phyloP scores from a whole-genome alignment of 2,113 vertebrate species.

The Hypomesus transpacificus region DNA sequence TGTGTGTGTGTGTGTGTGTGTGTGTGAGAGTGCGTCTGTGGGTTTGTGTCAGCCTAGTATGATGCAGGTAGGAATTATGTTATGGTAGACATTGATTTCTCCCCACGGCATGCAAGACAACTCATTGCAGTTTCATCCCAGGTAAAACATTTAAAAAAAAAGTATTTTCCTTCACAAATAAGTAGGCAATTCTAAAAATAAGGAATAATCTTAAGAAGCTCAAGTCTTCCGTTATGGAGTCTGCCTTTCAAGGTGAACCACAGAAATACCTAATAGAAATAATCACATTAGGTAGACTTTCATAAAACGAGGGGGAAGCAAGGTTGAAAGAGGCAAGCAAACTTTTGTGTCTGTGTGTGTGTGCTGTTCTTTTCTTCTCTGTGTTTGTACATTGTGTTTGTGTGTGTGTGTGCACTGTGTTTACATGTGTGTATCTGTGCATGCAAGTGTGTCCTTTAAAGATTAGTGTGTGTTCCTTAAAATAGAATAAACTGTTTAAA shows the following conservation, averaged over 20 bases:
- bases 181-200: conserved; percentile 34
- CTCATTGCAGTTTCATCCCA: conserved; percentile 10
- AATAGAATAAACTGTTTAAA: too few relatives aligned
- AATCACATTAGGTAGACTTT: not conserved
- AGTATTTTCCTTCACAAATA: conserved; percentile 8
- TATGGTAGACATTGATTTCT: not conserved
- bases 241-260: conserved; percentile 16
- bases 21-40: not conserved
- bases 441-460: not conserved
- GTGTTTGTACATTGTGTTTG: too few relatives aligned
- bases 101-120: not conserved
- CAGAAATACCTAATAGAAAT: conserved; percentile 13
- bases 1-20: conserved; percentile 2
- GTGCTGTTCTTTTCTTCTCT: not conserved
- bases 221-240: conserved; percentile 27
- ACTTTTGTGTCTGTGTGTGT: not conserved
- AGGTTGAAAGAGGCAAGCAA: not conserved
- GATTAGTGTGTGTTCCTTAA: too few relatives aligned
- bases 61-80: not conserved
- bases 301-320: not conserved
- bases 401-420: not conserved
- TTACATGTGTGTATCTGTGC: not conserved
- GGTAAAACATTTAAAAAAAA: not conserved
- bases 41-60: not conserved
- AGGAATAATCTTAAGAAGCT: conserved; percentile 38